Conservation (phyloP, 2,888 invertebrate species). For the Agrilus mali region DNA sequence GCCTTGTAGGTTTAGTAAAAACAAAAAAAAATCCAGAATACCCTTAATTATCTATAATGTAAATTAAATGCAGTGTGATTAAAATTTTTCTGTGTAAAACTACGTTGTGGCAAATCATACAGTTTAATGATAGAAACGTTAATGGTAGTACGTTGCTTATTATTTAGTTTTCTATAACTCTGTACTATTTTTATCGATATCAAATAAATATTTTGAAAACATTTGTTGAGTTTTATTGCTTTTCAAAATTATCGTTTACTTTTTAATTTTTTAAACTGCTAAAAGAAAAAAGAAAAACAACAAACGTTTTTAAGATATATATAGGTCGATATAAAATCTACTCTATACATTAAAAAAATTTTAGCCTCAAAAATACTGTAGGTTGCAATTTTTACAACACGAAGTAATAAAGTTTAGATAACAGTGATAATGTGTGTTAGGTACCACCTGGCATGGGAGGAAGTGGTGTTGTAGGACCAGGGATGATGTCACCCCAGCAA, state of each 20-base stretch:
- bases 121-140: no score
- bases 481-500: conserved; percentile 34
- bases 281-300: no score
- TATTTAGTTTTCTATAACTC: no score
- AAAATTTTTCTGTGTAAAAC: background rate
- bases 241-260: conserved; percentile 5
- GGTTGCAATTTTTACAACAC: background rate
- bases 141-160: no score
- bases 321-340: no score
- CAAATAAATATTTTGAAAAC: conserved; percentile 10
- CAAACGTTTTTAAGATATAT: no score
- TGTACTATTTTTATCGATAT: conserved; percentile 1
- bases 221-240: conserved; percentile 5
- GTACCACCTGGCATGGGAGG: conserved; percentile 27
- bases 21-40: background rate
- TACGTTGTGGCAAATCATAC: no score
- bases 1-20: conserved; percentile 20
- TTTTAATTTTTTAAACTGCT: no score
- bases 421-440: conserved; percentile 17
- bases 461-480: conserved; percentile 25
- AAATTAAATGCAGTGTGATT: background rate
- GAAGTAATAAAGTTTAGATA: background rate
- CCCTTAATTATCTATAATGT: background rate
- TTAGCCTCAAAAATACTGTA: background rate
- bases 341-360: no score